Base-by-base conservation (phyloP, 2,888 invertebrate genomes). In the Bombylius major region DNA sequence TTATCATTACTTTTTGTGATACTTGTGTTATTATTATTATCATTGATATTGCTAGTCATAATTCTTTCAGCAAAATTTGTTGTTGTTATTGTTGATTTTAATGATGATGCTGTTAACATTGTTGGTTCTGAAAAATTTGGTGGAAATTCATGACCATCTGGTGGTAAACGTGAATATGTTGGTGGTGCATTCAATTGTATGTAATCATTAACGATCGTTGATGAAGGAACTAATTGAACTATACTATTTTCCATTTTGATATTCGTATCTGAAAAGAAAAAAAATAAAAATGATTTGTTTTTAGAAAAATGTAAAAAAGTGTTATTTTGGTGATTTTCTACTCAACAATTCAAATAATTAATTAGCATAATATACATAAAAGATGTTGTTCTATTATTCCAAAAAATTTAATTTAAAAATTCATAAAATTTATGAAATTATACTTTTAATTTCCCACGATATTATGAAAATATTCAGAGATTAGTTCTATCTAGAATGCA, bases 121-220 rank as follows among this genome's bases (percentile, higher is more conserved):
- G 57, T 45, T 57, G 73, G 72, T 64, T 74, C 74, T 39, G 70
- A 70, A 60, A 74, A 74, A 58, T 74, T 75, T 51, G 72, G 74
- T 14, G 74, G 75, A 64, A 75, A 74, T 63, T 74, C 74, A 65
- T 74, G 75, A 55, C 74, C 75, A 66, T 74, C 74, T 58, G 74
- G 74, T 53, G 74, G 74, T 57, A 74, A 64, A 60, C 74, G 73
- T 56, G 75, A 75, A 61, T 72, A 75, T 53, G 74, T 72, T 53
- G 73, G 72, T 50, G 73, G 73, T 56, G 69, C 66, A 57, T 65
- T 65, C n/a, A 71, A 63, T 63, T 69, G 61, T 56, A 71, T 63
- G 57, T 73, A 73, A 59, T 73, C 73, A 65, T 70, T 71, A 59
- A 69, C 68, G 62, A 72, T 66, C 64, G 72, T 61, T 60, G 71